Evolutionary conservation across 2,888 invertebrate genomes (phyloP).

Genomic region (Lepidochrysops patricia): DNA sequence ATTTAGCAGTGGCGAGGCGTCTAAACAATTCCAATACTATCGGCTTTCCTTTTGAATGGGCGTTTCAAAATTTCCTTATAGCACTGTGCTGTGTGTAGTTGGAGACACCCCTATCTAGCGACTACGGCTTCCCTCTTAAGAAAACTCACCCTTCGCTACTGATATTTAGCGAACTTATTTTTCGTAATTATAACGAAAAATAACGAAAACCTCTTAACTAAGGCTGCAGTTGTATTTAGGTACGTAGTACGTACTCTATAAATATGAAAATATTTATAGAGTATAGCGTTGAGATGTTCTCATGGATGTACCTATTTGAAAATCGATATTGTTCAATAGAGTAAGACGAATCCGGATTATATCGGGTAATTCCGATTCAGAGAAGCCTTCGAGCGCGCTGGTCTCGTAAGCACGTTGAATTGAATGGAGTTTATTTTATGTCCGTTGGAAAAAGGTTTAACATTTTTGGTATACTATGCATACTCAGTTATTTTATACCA

Average conservation of each 20-base stretch:
- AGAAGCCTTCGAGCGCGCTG: constrained; percentile 20
- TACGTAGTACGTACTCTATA: background rate
- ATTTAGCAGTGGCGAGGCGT: no score
- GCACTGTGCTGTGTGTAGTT: background rate
- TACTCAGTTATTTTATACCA: no score
- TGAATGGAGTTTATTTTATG: constrained; percentile 9
- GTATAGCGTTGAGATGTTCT: background rate
- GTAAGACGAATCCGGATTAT: constrained; percentile 31
- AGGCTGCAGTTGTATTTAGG: no score
- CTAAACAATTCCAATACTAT: no score
- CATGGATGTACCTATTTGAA: constrained; percentile 2
- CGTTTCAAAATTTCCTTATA: no score
- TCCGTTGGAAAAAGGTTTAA: background rate
- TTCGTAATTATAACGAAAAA: no score
- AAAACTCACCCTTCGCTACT: no score
- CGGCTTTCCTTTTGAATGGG: no score
- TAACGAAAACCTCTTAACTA: no score
- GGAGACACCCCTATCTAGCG: no score
- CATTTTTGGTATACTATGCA: background rate
- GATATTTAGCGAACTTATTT: no score
- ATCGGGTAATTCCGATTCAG: constrained; percentile 32
- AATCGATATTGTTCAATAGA: constrained; percentile 20
- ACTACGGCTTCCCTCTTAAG: no score
- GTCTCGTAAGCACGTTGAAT: constrained; percentile 6
- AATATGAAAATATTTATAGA: background rate